These are phyloP conservation scores for Glaucomys volans DNA, from an alignment of 2,113 vertebrate genomes.

Conservation along the genomic window DNA sequence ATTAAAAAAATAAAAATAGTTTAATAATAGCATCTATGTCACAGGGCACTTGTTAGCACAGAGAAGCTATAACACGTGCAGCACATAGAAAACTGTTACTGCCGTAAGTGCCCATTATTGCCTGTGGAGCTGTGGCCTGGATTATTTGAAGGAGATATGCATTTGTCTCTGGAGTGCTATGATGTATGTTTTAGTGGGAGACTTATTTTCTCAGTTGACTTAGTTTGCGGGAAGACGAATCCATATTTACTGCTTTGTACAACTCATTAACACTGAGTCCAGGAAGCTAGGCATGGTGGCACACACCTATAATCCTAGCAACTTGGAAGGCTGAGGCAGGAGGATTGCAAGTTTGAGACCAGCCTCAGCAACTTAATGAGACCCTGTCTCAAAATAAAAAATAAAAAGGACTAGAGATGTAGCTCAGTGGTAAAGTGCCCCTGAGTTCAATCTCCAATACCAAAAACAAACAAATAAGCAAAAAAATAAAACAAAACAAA, in stretches of 20 bases:
- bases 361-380: no score
- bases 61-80: neutral
- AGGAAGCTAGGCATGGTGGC: no score
- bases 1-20: neutral
- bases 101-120: neutral
- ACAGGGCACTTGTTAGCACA: neutral
- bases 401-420: no score
- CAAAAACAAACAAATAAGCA: no score
- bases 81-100: neutral
- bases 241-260: neutral
- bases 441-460: no score
- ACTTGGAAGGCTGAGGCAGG: no score
- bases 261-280: neutral
- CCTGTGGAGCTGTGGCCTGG: neutral
- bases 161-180: neutral
- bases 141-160: neutral
- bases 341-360: no score
- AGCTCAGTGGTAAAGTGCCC: no score
- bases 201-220: conserved; percentile 18
- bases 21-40: neutral
- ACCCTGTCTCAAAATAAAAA: no score
- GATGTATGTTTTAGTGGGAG: neutral
- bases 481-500: no score
- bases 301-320: no score
- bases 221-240: neutral